Percentiles rank a stretch among this genome's conserved stretches.
These are phyloP conservation scores for Varanus komodoensis DNA, from an alignment of 2,113 vertebrate species.

Conservation along the genomic window DNA sequence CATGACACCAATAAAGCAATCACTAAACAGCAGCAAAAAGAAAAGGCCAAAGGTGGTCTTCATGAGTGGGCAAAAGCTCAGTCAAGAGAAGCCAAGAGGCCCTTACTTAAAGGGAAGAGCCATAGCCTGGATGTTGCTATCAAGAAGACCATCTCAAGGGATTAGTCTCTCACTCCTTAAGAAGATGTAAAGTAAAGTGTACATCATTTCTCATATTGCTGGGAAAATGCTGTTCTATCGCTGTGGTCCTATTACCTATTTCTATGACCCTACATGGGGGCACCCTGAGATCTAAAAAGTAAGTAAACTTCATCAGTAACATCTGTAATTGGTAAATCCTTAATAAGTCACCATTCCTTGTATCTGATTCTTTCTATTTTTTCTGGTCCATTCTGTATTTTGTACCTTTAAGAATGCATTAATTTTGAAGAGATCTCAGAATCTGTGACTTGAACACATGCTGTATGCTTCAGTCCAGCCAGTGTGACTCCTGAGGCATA, in stretches of 20 bases:
- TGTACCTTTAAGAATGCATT: constrained; percentile 3
- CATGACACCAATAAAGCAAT: background rate
- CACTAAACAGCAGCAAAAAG: background rate
- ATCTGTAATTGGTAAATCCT: background rate
- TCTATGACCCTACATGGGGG: too few relatives aligned
- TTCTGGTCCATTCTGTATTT: background rate
- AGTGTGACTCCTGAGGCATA: constrained; percentile 9
- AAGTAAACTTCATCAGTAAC: background rate
- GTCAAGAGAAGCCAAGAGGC: background rate
- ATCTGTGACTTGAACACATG: background rate
- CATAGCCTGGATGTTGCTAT: background rate
- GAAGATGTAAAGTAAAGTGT: background rate
- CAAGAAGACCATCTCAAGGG: background rate
- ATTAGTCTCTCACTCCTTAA: background rate
- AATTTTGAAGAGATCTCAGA: background rate
- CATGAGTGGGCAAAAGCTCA: background rate
- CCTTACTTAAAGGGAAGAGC: too few relatives aligned
- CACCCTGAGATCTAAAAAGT: background rate
- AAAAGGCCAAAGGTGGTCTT: background rate
- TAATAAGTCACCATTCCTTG: background rate
- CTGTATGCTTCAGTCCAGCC: constrained; percentile 21
- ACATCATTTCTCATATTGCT: background rate
- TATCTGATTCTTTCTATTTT: constrained; percentile 16
- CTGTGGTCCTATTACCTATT: too few relatives aligned
- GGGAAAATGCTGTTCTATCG: background rate